These are phyloP conservation scores for Odontomachus brunneus DNA, from an alignment of 1,140 invertebrate species.

Conservation along the genomic window DNA sequence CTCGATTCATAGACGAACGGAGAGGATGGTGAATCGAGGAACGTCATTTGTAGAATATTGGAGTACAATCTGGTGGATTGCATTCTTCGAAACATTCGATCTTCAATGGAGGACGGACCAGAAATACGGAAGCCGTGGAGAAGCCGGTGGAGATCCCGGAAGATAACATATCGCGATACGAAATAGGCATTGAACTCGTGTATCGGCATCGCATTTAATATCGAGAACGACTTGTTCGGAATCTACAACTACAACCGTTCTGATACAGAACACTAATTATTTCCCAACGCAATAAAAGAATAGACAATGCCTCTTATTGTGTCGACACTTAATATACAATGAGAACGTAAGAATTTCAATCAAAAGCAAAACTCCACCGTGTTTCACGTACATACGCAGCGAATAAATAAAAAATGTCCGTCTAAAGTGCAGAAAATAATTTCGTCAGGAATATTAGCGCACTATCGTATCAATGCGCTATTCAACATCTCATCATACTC, in stretches of 20 bases:
- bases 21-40: slow-evolving; percentile 33
- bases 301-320: too few species aligned
- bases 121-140: slow-evolving; percentile 41
- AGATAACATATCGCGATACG: slow-evolving; percentile 34
- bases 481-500: slow-evolving; percentile 28
- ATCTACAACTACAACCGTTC: neutral
- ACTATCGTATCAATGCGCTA: slow-evolving; percentile 16
- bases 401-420: slow-evolving; percentile 15
- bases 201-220: slow-evolving; percentile 13
- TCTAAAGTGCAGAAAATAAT: neutral
- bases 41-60: slow-evolving; percentile 56
- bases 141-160: slow-evolving; percentile 30
- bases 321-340: too few species aligned
- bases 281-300: neutral
- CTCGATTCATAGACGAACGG: neutral
- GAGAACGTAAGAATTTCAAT: too few species aligned
- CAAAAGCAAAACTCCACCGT: too few species aligned
- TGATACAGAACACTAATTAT: neutral
- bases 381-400: neutral
- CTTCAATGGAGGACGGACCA: slow-evolving; percentile 2
- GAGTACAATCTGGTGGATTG: slow-evolving; percentile 56
- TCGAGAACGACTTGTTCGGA: neutral
- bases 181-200: slow-evolving; percentile 19
- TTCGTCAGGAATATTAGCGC: slow-evolving; percentile 16
- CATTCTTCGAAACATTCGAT: slow-evolving; percentile 55